Evolutionary conservation across 2,113 vertebrate genomes (phyloP), one percentile per base, ranked within the genome.

Genomic region (Sardina pilchardus): DNA sequence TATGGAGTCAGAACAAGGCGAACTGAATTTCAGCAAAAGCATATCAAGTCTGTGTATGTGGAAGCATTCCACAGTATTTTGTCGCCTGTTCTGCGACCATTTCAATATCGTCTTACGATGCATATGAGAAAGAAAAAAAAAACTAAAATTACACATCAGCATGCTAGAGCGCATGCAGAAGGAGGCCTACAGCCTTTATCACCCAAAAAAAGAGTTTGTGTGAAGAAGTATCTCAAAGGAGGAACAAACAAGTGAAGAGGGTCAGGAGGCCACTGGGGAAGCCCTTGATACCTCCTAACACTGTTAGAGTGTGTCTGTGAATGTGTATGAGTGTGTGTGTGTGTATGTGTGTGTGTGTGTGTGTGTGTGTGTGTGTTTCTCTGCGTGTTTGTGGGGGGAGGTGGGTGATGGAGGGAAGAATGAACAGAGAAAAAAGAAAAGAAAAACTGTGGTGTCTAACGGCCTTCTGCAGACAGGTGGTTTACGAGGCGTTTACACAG

Each of bases 401-500:
- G 53, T 48, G 71, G 50, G 34, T 34, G 30, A 82, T 80, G 36
- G 48, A 67, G n/a, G n/a, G 67, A 47, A 44, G n/a, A 44, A 53
- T 50, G 78, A 16, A 44, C 6, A 36, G 48, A 78, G 26, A n/a
- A 63, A 42, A n/a, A 44, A 21, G 81, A 53, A 48, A 45, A 83
- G 83, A 86, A 81, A 48, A 67, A 83, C 85, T 82, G 84, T 82
- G 45, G 81, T 88, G n/a, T 26, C 81, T 56, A 88, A 81, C 81
- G 42, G 86, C 63, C 75, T 81, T 83, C 81, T 87, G 80, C 84
- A 90, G 84, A 91, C 87, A 93, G 93, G 92, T 92, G 90, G 87
- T 93, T 94, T 93, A 93, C 82, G 90, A 88, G 87, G 85, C 84
- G 90, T 94, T 95, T 94, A 91, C 93, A 92, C 91, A 93, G 91